Percentiles rank a stretch among this genome's conserved stretches.
These are phyloP conservation scores for Promerops cafer DNA, from an alignment of 2,113 vertebrate genomes.

Conservation along the genomic window DNA sequence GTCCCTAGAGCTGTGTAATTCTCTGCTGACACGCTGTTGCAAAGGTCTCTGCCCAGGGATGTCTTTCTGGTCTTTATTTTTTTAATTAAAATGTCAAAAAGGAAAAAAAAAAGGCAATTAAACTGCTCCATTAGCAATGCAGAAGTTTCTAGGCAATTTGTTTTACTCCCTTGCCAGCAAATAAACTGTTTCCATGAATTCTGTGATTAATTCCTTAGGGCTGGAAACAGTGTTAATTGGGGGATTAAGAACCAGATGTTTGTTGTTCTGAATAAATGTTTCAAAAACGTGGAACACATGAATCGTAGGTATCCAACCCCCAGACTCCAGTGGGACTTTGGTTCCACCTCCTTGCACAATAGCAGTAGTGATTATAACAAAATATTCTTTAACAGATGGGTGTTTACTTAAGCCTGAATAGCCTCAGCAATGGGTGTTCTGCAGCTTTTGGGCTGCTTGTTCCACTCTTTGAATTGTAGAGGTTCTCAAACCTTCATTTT, in stretches of 20 bases:
- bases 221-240: slow-evolving; percentile 33
- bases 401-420: slow-evolving; percentile 19
- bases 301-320: neutral
- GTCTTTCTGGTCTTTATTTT: neutral
- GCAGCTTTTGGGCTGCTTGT: neutral
- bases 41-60: neutral
- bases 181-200: neutral
- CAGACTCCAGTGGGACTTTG: neutral
- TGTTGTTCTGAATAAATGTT: slow-evolving; percentile 17
- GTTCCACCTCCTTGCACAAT: neutral
- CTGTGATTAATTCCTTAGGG: slow-evolving; percentile 27
- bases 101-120: neutral
- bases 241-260: slow-evolving; percentile 54
- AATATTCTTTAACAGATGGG: neutral
- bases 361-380: neutral
- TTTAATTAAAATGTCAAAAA: neutral
- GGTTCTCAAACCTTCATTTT: neutral
- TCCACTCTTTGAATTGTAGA: neutral
- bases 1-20: neutral
- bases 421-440: neutral
- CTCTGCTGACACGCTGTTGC: neutral
- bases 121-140: neutral
- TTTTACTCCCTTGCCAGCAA: slow-evolving; percentile 11
- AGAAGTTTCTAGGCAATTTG: slow-evolving; percentile 16
- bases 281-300: neutral